Base-by-base conservation (phyloP, 2,113 vertebrate species). In the Percina caprodes region DNA sequence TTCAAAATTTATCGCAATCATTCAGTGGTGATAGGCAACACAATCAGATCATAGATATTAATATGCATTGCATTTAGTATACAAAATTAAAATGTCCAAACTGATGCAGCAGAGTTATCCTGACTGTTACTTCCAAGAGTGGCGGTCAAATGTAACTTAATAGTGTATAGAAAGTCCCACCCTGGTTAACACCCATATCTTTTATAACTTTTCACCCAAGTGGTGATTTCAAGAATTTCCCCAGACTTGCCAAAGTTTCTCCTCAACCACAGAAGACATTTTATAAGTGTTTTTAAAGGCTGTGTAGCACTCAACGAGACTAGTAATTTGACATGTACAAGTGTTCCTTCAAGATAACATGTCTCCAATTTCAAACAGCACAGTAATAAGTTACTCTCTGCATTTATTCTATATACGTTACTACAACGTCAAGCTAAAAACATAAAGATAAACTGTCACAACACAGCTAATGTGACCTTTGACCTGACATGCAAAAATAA, bases 401-500 rank as follows among this genome's bases (percentile, higher is more conserved):
- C 15, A 48, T 35, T 71, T 55, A 51, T 63, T 69, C 39, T 69
- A 21, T 45, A 79, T 69, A 51, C 24, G 30, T 7, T 54, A 45
- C 33, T 46, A 73, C 6, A 56, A 77, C 59, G 68, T 69, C 51
- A 24, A 26, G 52, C 21, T 78, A 6, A 62, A 77, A 71, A 48
- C 56, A 80, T 48, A 3, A 62, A 45, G 52, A 73, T 52, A 62
- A 66, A 42, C 26, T 39, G 45, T 70, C 68, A 72, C 24, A 3
- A 13, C 54, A 23, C 6, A 62, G 45, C 70, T 45, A 30, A 42
- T 16, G 6, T 62, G 42, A 77, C 63, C 58, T 78, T 74, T 89
- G 78, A 83, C 63, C 78, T 65, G 35, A 42, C 63, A 39, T 2
- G 16, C 65, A 65, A 72, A 76, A 69, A 24, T 77, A 83, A 84